A percentile compares a stretch with the other conserved stretches of the same genome.
Conservation (phyloP, 2,113 vertebrate genomes). For the Seriola rivoliana region DNA sequence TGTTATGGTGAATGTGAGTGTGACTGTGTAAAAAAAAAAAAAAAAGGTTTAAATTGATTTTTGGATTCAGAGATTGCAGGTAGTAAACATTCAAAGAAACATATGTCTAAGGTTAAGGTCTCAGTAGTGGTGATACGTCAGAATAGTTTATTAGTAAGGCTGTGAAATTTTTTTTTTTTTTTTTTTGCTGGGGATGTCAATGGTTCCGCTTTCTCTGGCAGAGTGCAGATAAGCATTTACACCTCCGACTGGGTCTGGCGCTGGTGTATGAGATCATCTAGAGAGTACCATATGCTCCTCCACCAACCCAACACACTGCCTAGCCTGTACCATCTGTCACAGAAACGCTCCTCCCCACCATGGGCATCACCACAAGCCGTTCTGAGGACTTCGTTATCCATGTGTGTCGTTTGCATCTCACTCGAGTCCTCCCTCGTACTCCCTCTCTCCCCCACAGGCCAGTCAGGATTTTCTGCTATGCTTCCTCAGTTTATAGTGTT, state of each 20-base stretch:
- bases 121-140: background rate
- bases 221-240: slow-evolving; percentile 58
- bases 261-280: slow-evolving; percentile 67
- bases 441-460: slow-evolving; percentile 4
- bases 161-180: slow-evolving; percentile 6
- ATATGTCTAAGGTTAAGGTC: background rate
- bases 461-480: background rate
- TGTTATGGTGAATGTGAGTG: background rate
- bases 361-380: slow-evolving; percentile 24
- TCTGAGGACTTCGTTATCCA: slow-evolving; percentile 43
- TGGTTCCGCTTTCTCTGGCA: slow-evolving; percentile 44
- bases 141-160: background rate
- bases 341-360: slow-evolving; percentile 32
- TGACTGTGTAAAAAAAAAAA: background rate
- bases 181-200: slow-evolving; percentile 33
- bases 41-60: background rate
- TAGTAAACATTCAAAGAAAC: background rate
- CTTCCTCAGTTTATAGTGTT: slow-evolving; percentile 17
- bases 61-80: background rate
- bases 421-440: slow-evolving; percentile 3
- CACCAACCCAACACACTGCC: slow-evolving; percentile 59
- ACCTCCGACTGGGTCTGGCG: slow-evolving; percentile 59
- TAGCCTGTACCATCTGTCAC: slow-evolving; percentile 75
- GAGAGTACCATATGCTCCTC: slow-evolving; percentile 76
- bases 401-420: slow-evolving; percentile 46